Percentiles rank a stretch among this genome's conserved stretches.
Conservation (phyloP, 2,797 vertebrate species). For the Danio albolineatus region DNA sequence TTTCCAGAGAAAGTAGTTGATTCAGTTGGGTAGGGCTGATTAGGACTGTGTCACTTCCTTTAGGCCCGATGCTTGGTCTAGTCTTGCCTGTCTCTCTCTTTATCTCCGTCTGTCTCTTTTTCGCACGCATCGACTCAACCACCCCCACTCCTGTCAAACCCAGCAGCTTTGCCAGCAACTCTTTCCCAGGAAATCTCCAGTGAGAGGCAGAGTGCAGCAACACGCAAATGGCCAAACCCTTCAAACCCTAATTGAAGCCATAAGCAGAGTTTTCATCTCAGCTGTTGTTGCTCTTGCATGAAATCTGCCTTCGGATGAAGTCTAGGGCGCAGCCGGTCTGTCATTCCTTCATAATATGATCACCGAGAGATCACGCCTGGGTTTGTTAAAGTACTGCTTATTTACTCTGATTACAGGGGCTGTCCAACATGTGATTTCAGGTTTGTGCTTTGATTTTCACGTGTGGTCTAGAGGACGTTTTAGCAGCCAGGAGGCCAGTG, state of each 20-base stretch:
- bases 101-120: slow-evolving; percentile 31
- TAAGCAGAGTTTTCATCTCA: slow-evolving; percentile 46
- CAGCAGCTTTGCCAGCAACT: slow-evolving; percentile 31
- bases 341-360: slow-evolving; percentile 26
- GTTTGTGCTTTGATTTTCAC: slow-evolving; percentile 18
- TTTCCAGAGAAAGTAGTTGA: neutral
- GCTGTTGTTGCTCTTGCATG: slow-evolving; percentile 34
- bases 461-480: slow-evolving; percentile 17
- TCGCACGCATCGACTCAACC: slow-evolving; percentile 22
- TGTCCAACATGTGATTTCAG: slow-evolving; percentile 31
- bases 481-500: neutral
- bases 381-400: slow-evolving; percentile 28
- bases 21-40: slow-evolving; percentile 16
- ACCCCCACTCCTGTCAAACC: slow-evolving; percentile 30
- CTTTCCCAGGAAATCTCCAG: slow-evolving; percentile 43
- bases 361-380: slow-evolving; percentile 10
- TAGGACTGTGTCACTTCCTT: slow-evolving; percentile 23
- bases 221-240: slow-evolving; percentile 45
- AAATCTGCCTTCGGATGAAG: slow-evolving; percentile 22
- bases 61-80: slow-evolving; percentile 9
- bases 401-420: slow-evolving; percentile 25
- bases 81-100: slow-evolving; percentile 30
- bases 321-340: slow-evolving; percentile 34
- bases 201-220: slow-evolving; percentile 36
- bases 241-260: slow-evolving; percentile 57